Base-by-base conservation (phyloP, 2,888 invertebrate species). In the Nowickia ferox region DNA sequence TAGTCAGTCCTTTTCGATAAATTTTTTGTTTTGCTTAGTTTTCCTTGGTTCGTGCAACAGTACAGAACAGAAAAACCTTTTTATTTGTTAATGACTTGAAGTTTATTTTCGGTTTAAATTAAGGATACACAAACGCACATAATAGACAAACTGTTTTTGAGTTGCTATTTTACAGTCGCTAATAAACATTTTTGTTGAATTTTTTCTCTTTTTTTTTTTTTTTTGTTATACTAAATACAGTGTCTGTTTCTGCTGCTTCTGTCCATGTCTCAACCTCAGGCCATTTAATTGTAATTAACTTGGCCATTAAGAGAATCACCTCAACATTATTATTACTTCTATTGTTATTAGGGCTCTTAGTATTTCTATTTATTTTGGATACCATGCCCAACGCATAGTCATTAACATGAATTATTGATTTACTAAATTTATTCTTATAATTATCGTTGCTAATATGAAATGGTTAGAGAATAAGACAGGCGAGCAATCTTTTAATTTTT, bases 371-470 rank as follows among this genome's bases (percentile, higher is more conserved):
- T 72, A 46, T 69, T 81, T 57, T 55, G 17, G 57, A 15, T 17
- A 66, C 15, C 69, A 74, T 71, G 59, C 51, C 63, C 61, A 57
- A 66, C 68, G 44, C 57, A 68, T 38, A 57, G 74, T 78, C 78
- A 82, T 85, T 78, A 78, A 78, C 51, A 82, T 19, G 59, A 86
- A 71, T 79, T 86, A 86, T 86, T 86, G 78, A 82, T 79, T 75
- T 79, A 44, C 42, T 30, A 61, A 75, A 75, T 68, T 74, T 66
- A 55, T 55, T 19, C 55, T 63, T 57, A 19, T 40, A 79, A 63
- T 63, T 71, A 46, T 71, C 48, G 22, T 63, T 71, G n/a, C 11
- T 44, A 61, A 57, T 44, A 44, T n/a, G 30, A 22, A 19, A 44
- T 15, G 46, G 10, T 19, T 53, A 9, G 44, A 44, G 17, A n/a